Conservation (phyloP, 2,113 vertebrate species). For the Gallinago paraguaiae region DNA sequence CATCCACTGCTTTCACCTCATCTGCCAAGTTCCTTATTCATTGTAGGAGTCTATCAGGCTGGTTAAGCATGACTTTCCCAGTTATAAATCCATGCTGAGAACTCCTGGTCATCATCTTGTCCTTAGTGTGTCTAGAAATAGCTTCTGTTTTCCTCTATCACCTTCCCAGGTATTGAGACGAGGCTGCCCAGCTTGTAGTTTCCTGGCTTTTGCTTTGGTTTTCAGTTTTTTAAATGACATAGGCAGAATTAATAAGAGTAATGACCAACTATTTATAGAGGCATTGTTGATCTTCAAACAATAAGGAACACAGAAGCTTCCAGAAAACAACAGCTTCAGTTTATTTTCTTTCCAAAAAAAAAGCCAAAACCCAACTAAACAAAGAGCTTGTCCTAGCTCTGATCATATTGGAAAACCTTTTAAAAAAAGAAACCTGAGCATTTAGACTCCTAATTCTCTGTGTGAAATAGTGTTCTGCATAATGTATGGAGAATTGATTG, state of each 20-base stretch:
- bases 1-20: not conserved
- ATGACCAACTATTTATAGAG: not conserved
- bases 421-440: not conserved
- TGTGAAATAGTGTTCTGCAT: not conserved
- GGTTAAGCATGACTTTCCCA: not conserved
- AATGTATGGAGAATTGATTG: not conserved
- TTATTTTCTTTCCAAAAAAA: not conserved
- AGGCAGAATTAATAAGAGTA: not conserved
- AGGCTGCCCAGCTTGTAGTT: not conserved
- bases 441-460: not conserved
- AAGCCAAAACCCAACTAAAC: not conserved
- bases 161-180: not conserved
- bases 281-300: not conserved
- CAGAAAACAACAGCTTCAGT: not conserved
- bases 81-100: not conserved
- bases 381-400: not conserved
- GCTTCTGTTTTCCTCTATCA: not conserved
- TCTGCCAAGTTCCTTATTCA: not conserved
- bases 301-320: not conserved
- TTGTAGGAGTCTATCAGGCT: not conserved
- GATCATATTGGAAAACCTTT: not conserved
- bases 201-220: not conserved
- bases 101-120: not conserved
- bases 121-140: not conserved
- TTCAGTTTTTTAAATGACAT: not conserved